Conservation (phyloP, 2,113 vertebrate genomes). For the Vulpes lagopus region DNA sequence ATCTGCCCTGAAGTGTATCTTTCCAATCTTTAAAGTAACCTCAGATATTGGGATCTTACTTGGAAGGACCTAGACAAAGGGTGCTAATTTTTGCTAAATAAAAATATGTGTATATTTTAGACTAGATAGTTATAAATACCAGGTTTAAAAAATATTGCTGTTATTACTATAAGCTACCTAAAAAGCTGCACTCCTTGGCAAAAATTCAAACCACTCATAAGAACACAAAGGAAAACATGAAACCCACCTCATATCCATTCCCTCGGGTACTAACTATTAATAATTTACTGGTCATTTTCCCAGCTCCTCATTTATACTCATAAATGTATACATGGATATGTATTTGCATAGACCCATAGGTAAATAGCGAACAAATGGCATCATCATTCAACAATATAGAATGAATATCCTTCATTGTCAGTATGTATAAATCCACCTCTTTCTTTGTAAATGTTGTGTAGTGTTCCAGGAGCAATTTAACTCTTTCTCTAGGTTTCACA, state of each 20-base stretch:
- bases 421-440: background rate
- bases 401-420: background rate
- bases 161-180: conserved; percentile 31
- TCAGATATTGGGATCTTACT: background rate
- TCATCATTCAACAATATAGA: background rate
- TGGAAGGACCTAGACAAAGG: background rate
- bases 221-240: background rate
- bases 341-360: background rate
- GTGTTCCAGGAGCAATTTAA: background rate
- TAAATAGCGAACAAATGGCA: background rate
- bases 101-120: background rate
- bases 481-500: background rate
- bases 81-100: background rate
- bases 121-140: background rate
- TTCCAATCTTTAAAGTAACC: background rate
- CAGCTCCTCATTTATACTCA: background rate
- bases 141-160: background rate
- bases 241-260: background rate
- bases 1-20: background rate
- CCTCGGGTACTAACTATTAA: background rate
- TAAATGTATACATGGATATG: background rate
- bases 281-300: background rate
- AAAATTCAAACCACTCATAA: conserved; percentile 20
- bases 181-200: background rate
- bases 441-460: background rate